Conservation (phyloP, 2,888 invertebrate species). For the Stegana nigrithorax region DNA sequence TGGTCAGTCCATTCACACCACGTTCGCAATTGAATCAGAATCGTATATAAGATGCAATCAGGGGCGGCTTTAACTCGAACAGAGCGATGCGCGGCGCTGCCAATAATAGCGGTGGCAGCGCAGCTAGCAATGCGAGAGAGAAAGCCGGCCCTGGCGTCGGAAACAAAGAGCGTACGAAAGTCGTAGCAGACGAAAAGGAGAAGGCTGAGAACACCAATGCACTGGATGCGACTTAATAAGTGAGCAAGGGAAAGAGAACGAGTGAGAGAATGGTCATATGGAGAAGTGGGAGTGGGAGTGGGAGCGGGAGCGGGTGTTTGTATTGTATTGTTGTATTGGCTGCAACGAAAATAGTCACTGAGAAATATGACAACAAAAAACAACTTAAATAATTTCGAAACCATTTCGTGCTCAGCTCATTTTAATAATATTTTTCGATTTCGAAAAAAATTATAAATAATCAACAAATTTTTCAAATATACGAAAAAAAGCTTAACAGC, state of each 20-base stretch:
- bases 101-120: constrained; percentile 1
- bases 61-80: background rate
- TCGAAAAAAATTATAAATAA: background rate
- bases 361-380: constrained; percentile 29
- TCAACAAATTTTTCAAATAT: background rate
- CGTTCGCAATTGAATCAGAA: constrained; percentile 65
- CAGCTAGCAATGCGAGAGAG: background rate
- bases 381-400: background rate
- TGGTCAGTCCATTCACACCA: constrained; percentile 64
- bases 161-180: constrained; percentile 26
- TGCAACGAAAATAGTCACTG: constrained; percentile 11
- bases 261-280: constrained; percentile 3
- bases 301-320: background rate
- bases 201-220: background rate
- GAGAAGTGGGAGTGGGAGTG: background rate
- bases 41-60: constrained; percentile 50
- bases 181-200: constrained; percentile 18
- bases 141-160: constrained; percentile 26
- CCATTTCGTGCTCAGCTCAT: constrained; percentile 6
- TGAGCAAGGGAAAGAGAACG: constrained; percentile 3
- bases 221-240: background rate
- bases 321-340: background rate
- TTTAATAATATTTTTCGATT: constrained; percentile 7
- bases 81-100: background rate
- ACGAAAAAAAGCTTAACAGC: constrained; percentile 31